Evolutionary conservation across 1,140 invertebrate species (phyloP).

Genomic region (Helicoverpa zea): DNA sequence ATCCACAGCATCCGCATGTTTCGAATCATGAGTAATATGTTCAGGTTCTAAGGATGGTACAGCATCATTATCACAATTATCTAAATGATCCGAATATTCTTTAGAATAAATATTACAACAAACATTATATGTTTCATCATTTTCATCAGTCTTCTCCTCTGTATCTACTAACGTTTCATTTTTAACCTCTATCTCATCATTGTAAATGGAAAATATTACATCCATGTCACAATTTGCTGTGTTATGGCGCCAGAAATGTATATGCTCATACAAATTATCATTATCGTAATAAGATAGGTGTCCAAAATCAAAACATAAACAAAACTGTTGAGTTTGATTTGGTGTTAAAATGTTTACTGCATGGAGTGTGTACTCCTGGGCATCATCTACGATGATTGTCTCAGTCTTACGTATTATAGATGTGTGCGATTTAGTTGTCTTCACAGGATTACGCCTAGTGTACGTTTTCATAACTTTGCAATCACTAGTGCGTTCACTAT

Average conservation of each 20-base stretch:
- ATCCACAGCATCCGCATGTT: not conserved
- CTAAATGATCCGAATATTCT: conserved; percentile 12
- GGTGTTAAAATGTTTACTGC: conserved; percentile 6
- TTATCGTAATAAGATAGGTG: conserved; percentile 58
- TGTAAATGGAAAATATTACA: conserved; percentile 67
- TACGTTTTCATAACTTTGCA: conserved; percentile 55
- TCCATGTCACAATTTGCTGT: conserved; percentile 53
- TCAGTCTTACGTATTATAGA: conserved; percentile 16
- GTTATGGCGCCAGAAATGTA: conserved; percentile 66
- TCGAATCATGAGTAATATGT: not conserved
- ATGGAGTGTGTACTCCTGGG: conserved; percentile 27
- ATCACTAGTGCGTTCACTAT: conserved; percentile 32
- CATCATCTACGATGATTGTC: conserved; percentile 43
- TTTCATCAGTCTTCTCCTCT: conserved; percentile 30
- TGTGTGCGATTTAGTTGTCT: conserved; percentile 52
- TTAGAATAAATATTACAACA: conserved; percentile 22
- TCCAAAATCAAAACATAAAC: conserved; percentile 78
- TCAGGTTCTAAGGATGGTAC: not conserved
- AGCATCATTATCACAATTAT: not conserved
- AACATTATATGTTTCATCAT: conserved; percentile 3
- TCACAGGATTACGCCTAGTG: conserved; percentile 20
- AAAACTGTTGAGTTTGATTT: conserved; percentile 60
- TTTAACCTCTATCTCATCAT: conserved; percentile 52
- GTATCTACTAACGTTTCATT: conserved; percentile 11
- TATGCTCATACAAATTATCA: conserved; percentile 67